These are phyloP conservation scores for Atherix ibis DNA, from an alignment of 2,888 invertebrate genomes.

Conservation along the genomic window DNA sequence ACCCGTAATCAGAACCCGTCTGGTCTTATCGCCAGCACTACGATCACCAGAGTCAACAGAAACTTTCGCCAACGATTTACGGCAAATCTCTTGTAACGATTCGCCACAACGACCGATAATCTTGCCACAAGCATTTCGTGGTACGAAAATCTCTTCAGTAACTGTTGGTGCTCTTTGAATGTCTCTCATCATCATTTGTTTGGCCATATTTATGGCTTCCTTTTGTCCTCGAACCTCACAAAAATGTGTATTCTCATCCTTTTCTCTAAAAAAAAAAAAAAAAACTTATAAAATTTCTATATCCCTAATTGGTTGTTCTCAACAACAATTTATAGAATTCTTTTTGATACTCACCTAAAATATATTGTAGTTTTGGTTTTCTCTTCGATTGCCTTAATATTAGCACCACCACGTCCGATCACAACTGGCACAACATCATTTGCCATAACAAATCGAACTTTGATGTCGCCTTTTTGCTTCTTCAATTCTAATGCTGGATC, in stretches of 20 bases:
- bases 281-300: conserved; percentile 3
- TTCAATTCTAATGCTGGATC: conserved; percentile 14
- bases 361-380: conserved; percentile 48
- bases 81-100: conserved; percentile 52
- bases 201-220: conserved; percentile 53
- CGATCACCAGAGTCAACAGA: conserved; percentile 37
- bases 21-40: conserved; percentile 16
- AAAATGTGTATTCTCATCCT: conserved; percentile 40
- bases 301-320: too few species aligned
- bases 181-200: conserved; percentile 50
- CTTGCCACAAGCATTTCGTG: conserved; percentile 47
- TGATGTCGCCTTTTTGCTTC: conserved; percentile 29
- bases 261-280: conserved; percentile 31
- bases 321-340: conserved; percentile 1
- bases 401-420: conserved; percentile 61
- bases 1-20: conserved; percentile 40
- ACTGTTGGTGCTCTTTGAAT: conserved; percentile 50
- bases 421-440: conserved; percentile 47
- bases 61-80: conserved; percentile 55
- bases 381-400: conserved; percentile 58
- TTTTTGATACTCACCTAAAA: conserved; percentile 31
- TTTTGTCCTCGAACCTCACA: conserved; percentile 56
- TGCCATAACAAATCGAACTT: conserved; percentile 42
- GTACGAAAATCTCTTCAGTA: conserved; percentile 50
- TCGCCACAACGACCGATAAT: conserved; percentile 64